Percentiles rank a stretch among this genome's conserved stretches.
phyloP scores from a whole-genome alignment of 2,113 vertebrate species.

The Corythoichthys intestinalis region DNA sequence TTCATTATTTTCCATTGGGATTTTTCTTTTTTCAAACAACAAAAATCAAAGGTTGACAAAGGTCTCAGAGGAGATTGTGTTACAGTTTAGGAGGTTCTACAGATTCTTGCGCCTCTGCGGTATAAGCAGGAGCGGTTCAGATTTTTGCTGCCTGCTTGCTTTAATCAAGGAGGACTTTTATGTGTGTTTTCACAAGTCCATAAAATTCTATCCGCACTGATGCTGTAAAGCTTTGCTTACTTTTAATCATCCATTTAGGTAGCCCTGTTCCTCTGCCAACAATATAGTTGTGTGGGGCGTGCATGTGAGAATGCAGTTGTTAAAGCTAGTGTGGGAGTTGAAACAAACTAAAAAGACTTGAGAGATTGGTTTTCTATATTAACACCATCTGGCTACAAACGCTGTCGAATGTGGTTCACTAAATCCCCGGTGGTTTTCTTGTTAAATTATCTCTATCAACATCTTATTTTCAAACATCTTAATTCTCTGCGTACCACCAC shows the following conservation, averaged over 20 bases:
- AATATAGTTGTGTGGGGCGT: neutral
- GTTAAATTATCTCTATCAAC: slow-evolving; percentile 3
- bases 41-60: neutral
- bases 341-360: neutral
- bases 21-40: neutral
- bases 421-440: neutral
- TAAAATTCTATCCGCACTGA: neutral
- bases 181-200: neutral
- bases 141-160: neutral
- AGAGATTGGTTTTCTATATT: neutral
- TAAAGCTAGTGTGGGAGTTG: slow-evolving; percentile 1
- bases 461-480: neutral
- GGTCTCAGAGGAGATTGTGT: neutral
- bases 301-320: neutral
- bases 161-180: neutral
- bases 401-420: neutral
- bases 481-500: neutral
- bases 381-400: neutral
- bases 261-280: neutral
- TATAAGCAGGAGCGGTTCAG: neutral
- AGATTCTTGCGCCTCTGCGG: neutral
- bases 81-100: neutral
- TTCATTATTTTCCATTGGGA: neutral
- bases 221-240: neutral
- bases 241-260: neutral